A percentile compares a stretch with the other conserved stretches of the same genome.
Evolutionary conservation across 2,797 vertebrate species (phyloP).

Genomic region (Pagetopsis macropterus): DNA sequence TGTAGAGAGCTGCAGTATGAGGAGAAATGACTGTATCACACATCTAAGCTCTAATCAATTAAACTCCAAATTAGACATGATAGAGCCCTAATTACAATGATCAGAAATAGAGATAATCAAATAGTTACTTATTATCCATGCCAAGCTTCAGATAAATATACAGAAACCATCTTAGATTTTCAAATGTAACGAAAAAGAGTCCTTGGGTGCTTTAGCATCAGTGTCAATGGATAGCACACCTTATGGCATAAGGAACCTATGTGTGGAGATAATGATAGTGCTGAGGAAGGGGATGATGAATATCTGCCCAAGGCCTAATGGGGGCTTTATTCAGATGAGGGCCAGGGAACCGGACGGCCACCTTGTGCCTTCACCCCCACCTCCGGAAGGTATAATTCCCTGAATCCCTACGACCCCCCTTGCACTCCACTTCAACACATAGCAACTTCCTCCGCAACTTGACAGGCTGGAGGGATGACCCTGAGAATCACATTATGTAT

Average conservation of each 20-base stretch:
- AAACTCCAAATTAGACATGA: slow-evolving; percentile 48
- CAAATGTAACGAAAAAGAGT: slow-evolving; percentile 50
- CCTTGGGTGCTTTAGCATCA: slow-evolving; percentile 37
- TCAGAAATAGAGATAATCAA: slow-evolving; percentile 47
- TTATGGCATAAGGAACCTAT: slow-evolving; percentile 39
- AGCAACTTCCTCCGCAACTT: slow-evolving; percentile 57
- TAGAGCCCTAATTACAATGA: slow-evolving; percentile 50
- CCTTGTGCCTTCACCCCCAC: slow-evolving; percentile 47
- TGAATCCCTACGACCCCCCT: slow-evolving; percentile 51
- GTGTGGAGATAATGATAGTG: slow-evolving; percentile 53
- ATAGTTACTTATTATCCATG: slow-evolving; percentile 40
- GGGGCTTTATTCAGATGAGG: slow-evolving; percentile 71
- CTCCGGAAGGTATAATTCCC: slow-evolving; percentile 68
- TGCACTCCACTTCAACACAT: slow-evolving; percentile 26
- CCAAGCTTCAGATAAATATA: slow-evolving; percentile 40
- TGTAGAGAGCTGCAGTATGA: slow-evolving; percentile 32
- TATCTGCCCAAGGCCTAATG: slow-evolving; percentile 67
- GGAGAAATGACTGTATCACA: slow-evolving; percentile 30
- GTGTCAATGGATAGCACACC: slow-evolving; percentile 36
- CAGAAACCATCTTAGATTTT: slow-evolving; percentile 32
- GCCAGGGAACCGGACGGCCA: slow-evolving; percentile 59
- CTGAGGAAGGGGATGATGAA: slow-evolving; percentile 55
- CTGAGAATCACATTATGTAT: slow-evolving; percentile 87
- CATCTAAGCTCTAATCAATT: slow-evolving; percentile 44
- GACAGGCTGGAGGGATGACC: slow-evolving; percentile 86